Conservation (phyloP, 2,113 vertebrate genomes). For the Capricornis sumatraensis region DNA sequence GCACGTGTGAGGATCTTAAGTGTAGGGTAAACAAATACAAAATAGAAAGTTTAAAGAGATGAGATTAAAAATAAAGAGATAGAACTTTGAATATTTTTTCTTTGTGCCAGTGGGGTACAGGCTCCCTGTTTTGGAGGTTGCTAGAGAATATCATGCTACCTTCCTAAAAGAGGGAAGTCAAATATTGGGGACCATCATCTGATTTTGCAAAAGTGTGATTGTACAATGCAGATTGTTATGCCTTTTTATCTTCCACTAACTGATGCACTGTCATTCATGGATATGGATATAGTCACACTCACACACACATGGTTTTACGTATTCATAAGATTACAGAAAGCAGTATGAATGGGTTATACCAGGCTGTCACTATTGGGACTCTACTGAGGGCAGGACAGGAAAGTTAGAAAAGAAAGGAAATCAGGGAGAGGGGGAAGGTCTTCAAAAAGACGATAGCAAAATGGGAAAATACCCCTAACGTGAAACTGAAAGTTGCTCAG, state of each 20-base stretch:
- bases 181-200: neutral
- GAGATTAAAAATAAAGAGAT: neutral
- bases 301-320: neutral
- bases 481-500: neutral
- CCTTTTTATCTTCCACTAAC: neutral
- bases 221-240: neutral
- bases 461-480: neutral
- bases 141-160: neutral
- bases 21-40: neutral
- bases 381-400: neutral
- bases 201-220: neutral
- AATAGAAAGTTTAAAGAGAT: neutral
- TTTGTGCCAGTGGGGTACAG: neutral
- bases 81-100: neutral
- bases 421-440: neutral
- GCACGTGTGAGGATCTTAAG: neutral
- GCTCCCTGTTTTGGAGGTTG: neutral
- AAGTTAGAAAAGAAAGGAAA: neutral
- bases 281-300: fast-evolving
- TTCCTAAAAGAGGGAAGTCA: neutral
- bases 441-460: neutral
- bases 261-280: neutral
- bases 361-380: neutral
- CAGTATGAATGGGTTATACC: neutral
- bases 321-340: neutral